These are phyloP conservation scores for Nyctereutes procyonoides DNA, from an alignment of 2,113 vertebrate species.

Conservation along the genomic window DNA sequence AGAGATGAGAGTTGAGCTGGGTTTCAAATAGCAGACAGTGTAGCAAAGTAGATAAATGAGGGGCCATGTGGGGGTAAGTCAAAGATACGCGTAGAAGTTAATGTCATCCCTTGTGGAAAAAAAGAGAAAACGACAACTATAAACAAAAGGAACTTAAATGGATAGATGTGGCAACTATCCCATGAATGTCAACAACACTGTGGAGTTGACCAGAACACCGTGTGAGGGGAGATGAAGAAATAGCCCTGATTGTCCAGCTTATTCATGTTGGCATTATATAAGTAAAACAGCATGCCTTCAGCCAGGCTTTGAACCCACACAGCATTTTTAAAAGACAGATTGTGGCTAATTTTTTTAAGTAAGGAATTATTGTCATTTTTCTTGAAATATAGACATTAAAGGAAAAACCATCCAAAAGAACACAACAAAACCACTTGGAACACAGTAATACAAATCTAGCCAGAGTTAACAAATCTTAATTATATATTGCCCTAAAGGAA, in stretches of 20 bases:
- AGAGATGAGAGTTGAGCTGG: background rate
- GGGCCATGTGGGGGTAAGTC: background rate
- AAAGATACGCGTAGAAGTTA: background rate
- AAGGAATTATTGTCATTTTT: slow-evolving; percentile 33
- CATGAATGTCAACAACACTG: background rate
- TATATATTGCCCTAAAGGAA: background rate
- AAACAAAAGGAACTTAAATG: background rate
- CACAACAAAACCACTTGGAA: background rate
- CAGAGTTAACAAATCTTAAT: slow-evolving; percentile 15
- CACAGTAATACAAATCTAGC: background rate
- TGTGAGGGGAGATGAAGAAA: background rate
- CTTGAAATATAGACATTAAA: background rate
- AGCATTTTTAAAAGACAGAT: background rate
- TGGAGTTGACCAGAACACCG: background rate
- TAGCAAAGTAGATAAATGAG: background rate
- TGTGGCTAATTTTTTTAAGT: slow-evolving; percentile 8
- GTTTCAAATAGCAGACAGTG: background rate
- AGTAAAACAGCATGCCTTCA: background rate
- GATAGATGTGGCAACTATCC: background rate
- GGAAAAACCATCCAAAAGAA: background rate
- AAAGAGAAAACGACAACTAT: background rate
- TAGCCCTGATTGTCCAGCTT: background rate
- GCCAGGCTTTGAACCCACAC: background rate
- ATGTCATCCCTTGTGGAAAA: background rate
- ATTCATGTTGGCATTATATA: background rate